A percentile compares a stretch with the other conserved stretches of the same genome.
Evolutionary conservation across 2,797 vertebrate species (phyloP).

Genomic region (Chloroceryle inda): DNA sequence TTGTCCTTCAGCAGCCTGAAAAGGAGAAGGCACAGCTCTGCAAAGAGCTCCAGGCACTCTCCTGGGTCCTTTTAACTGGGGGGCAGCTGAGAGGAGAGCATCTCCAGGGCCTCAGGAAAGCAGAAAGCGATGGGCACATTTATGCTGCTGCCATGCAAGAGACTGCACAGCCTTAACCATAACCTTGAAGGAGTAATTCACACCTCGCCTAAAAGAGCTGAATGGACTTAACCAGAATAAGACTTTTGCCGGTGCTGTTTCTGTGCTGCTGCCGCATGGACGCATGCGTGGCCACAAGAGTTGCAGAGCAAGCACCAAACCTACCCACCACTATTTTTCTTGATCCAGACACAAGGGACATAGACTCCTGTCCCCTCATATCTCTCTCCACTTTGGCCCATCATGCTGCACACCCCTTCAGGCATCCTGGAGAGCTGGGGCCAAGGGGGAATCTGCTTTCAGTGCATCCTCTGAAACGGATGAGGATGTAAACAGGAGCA

Average conservation of each 20-base stretch:
- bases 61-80: neutral
- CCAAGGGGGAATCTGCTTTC: fast-evolving
- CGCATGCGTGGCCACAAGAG: fast-evolving
- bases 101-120: neutral
- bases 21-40: neutral
- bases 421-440: neutral
- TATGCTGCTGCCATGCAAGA: neutral
- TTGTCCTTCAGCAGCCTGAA: neutral
- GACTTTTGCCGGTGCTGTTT: neutral
- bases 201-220: neutral
- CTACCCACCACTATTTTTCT: neutral
- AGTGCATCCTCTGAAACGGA: neutral
- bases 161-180: neutral
- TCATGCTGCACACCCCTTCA: neutral
- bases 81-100: neutral
- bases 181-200: neutral
- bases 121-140: fast-evolving
- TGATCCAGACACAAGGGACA: neutral
- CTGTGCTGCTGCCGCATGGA: fast-evolving
- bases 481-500: neutral
- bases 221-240: neutral
- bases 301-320: neutral
- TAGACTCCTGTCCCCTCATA: neutral
- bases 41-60: neutral
- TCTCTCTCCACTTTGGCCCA: neutral